Percentiles rank a stretch among this genome's conserved stretches.
phyloP scores from a whole-genome alignment of 2,888 invertebrate species.

The Cephonodes hylas region DNA sequence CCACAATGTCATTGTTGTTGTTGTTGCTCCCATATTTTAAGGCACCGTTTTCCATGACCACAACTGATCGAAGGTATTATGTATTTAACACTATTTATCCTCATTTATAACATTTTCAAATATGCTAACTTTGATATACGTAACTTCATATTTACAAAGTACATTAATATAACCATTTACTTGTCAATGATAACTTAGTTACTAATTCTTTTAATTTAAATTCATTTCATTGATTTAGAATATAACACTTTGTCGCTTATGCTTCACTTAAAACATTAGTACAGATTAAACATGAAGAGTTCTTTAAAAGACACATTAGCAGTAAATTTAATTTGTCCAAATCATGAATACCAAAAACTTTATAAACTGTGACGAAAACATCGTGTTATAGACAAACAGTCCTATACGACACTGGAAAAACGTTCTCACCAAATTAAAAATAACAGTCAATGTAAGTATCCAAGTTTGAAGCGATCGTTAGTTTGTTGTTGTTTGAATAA shows the following conservation, averaged over 20 bases:
- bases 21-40: slow-evolving; percentile 82
- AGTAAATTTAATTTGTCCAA: background rate
- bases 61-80: slow-evolving; percentile 66
- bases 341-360: background rate
- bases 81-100: slow-evolving; percentile 33
- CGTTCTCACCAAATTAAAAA: background rate
- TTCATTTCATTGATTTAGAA: background rate
- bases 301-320: background rate
- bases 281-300: background rate
- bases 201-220: background rate
- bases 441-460: background rate
- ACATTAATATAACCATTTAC: slow-evolving; percentile 19
- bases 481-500: background rate
- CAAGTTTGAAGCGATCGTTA: background rate
- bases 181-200: background rate
- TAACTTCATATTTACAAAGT: slow-evolving; percentile 4
- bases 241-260: background rate
- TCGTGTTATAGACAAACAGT: background rate
- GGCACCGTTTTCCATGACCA: slow-evolving; percentile 82
- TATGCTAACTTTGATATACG: background rate
- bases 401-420: background rate
- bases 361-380: background rate
- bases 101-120: slow-evolving; percentile 10
- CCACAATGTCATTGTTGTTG: slow-evolving; percentile 76
- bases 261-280: background rate